Conservation (phyloP, 2,797 vertebrate species). For the Microchirus variegatus region DNA sequence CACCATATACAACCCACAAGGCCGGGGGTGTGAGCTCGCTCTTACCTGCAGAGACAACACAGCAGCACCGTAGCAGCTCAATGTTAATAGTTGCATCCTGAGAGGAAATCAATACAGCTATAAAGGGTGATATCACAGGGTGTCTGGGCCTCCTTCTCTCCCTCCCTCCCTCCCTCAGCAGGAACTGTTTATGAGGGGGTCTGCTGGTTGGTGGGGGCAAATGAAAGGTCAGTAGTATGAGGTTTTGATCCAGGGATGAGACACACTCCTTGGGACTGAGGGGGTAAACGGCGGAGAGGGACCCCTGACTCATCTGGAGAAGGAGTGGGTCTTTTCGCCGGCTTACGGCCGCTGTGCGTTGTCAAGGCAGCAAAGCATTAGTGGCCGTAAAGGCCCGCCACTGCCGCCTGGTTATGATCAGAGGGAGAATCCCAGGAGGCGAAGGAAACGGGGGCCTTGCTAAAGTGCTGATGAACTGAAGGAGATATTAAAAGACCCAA, state of each 20-base stretch:
- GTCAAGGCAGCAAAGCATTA: conserved; percentile 69
- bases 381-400: conserved; percentile 60
- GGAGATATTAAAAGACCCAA: conserved; percentile 77
- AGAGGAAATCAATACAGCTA: conserved; percentile 86
- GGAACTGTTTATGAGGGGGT: conserved; percentile 70
- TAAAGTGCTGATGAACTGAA: conserved; percentile 77
- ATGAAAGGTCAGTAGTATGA: conserved; percentile 69
- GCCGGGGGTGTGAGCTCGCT: conserved; percentile 67
- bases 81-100: conserved; percentile 86
- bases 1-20: conserved; percentile 47
- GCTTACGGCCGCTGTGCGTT: conserved; percentile 63
- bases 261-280: conserved; percentile 55
- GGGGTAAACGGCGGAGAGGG: conserved; percentile 62
- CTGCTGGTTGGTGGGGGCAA: conserved; percentile 57
- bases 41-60: conserved; percentile 80
- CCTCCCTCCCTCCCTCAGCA: conserved; percentile 35
- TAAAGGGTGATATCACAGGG: conserved; percentile 85
- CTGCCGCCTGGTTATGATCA: conserved; percentile 65
- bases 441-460: conserved; percentile 39
- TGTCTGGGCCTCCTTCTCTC: conserved; percentile 63
- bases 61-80: conserved; percentile 71
- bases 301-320: conserved; percentile 69
- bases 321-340: conserved; percentile 62
- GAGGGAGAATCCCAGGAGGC: conserved; percentile 68
- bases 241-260: conserved; percentile 75